Conservation (phyloP, 2,888 invertebrate genomes). For the Heliconius erato region DNA sequence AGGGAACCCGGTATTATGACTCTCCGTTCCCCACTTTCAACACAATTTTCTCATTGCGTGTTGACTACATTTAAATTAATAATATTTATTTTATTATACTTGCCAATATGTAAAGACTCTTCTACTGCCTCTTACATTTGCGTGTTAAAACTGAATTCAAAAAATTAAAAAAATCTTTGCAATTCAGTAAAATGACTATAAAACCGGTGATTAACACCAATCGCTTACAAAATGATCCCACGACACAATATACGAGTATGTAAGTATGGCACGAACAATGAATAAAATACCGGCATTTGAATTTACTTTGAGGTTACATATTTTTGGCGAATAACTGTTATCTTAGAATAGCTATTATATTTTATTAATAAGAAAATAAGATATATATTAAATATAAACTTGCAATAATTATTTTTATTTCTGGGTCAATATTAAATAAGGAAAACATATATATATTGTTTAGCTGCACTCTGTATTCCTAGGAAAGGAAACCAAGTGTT, state of each 20-base stretch:
- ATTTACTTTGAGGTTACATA: slow-evolving; percentile 3
- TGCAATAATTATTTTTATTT: no score
- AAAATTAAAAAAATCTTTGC: slow-evolving; percentile 14
- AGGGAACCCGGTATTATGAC: no score
- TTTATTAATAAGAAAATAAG: background rate
- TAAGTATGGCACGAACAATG: slow-evolving; percentile 41
- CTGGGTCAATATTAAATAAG: no score
- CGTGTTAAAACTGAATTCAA: slow-evolving; percentile 9
- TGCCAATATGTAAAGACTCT: background rate
- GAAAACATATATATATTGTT: no score
- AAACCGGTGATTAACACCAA: slow-evolving; percentile 40
- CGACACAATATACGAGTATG: slow-evolving; percentile 30
- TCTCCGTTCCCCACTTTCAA: no score
- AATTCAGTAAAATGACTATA: slow-evolving; percentile 26
- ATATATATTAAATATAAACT: no score
- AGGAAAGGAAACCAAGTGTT: no score
- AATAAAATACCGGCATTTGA: slow-evolving; percentile 33
- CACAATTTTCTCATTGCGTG: no score
- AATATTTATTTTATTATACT: no score
- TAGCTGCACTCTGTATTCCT: no score
- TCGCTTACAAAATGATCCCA: slow-evolving; percentile 45
- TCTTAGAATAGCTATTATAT: background rate
- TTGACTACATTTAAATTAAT: no score
- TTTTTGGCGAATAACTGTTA: slow-evolving; percentile 9
- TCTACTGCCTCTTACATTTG: background rate